A percentile compares a stretch with the other conserved stretches of the same genome.
These are phyloP conservation scores for Neoscelio sp. DNA, from an alignment of 2,888 invertebrate genomes.

Conservation along the genomic window DNA sequence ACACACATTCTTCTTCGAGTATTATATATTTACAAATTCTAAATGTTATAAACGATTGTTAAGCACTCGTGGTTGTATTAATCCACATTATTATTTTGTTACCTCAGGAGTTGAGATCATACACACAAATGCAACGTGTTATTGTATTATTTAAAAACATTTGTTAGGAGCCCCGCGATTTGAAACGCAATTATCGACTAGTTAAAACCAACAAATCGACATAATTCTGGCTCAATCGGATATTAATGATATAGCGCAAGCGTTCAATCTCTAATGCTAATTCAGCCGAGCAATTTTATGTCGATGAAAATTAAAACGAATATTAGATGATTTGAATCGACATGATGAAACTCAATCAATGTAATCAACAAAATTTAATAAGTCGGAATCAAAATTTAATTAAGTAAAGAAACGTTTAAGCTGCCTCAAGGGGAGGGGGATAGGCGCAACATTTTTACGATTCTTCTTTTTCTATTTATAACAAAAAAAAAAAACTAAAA, in stretches of 20 bases:
- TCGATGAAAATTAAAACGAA: constrained; percentile 58
- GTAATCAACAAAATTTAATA: constrained; percentile 23
- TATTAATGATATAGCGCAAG: constrained; percentile 52
- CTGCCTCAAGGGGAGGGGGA: constrained; percentile 60
- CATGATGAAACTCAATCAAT: constrained; percentile 8
- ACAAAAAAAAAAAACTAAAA: no score
- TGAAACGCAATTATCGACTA: constrained; percentile 9
- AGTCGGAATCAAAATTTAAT: constrained; percentile 42
- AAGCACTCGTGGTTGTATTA: constrained; percentile 73
- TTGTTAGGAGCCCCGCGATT: constrained; percentile 55
- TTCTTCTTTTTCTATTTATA: no score
- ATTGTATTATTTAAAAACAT: constrained; percentile 66
- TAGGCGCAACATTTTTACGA: no score
- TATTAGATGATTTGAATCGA: constrained; percentile 47
- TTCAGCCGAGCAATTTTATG: constrained; percentile 73
- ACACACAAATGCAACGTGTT: constrained; percentile 76
- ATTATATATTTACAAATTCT: constrained; percentile 67
- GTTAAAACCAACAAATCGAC: constrained; percentile 4
- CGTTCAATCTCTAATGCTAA: constrained; percentile 66
- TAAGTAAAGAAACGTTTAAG: constrained; percentile 42
- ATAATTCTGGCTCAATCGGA: constrained; percentile 4
- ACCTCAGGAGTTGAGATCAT: constrained; percentile 83
- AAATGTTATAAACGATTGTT: constrained; percentile 68
- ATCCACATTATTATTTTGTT: constrained; percentile 77
- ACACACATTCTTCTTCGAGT: constrained; percentile 73